phyloP scores from a whole-genome alignment of 2,797 vertebrate genomes.

The Heliangelus exortis region DNA sequence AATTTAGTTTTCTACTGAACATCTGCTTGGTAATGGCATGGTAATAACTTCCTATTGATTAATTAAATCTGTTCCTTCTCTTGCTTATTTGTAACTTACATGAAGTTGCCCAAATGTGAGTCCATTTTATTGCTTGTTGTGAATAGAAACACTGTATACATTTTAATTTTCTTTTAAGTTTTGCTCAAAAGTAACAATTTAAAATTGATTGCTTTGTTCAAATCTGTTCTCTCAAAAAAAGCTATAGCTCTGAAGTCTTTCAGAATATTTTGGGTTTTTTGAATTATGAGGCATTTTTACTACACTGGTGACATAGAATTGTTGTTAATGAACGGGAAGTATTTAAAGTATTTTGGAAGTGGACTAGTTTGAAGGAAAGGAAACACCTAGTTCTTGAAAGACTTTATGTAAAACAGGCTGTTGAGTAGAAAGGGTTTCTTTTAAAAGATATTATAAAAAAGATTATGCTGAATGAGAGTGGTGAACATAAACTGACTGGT shows the following conservation, averaged over 20 bases:
- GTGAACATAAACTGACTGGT: background rate
- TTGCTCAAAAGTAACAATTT: slow-evolving; percentile 12
- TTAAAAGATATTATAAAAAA: background rate
- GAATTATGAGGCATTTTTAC: background rate
- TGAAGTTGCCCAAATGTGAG: slow-evolving; percentile 21
- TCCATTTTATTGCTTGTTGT: slow-evolving; percentile 20
- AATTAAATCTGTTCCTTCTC: slow-evolving; percentile 68
- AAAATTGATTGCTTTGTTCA: slow-evolving; percentile 17
- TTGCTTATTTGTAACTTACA: slow-evolving; percentile 70
- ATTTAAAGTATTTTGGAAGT: background rate
- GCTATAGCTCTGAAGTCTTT: background rate
- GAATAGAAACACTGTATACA: background rate
- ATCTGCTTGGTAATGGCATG: slow-evolving; percentile 80
- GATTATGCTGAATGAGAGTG: background rate
- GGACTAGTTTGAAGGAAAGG: background rate
- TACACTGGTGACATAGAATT: background rate
- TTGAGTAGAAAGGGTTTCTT: background rate
- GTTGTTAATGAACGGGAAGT: background rate
- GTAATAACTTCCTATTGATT: slow-evolving; percentile 84
- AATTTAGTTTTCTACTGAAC: slow-evolving; percentile 83
- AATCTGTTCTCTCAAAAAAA: slow-evolving; percentile 21
- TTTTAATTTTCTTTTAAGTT: slow-evolving; percentile 42
- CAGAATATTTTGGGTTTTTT: background rate
- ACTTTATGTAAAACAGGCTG: background rate
- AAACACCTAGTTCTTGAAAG: background rate